phyloP scores from a whole-genome alignment of 2,797 vertebrate genomes.

The Enteromius viviparus region DNA sequence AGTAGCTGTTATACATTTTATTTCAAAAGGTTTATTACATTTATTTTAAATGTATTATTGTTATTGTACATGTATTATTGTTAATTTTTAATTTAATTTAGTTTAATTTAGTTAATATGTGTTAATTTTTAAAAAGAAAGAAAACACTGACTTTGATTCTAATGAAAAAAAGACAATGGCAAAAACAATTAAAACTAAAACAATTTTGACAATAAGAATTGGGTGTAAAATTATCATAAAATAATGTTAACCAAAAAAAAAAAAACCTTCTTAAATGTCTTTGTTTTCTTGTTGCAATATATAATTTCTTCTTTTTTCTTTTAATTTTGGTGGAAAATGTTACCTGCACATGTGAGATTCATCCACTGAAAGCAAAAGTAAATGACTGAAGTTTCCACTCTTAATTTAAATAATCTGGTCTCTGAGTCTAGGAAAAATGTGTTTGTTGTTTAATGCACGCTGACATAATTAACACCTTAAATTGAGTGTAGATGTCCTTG shows the following conservation, averaged over 20 bases:
- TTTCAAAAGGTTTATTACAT: too few relatives aligned
- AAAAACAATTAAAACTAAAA: not conserved
- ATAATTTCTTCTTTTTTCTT: not conserved
- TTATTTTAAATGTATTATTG: not conserved
- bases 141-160: not conserved
- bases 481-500: not conserved
- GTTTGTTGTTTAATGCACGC: not conserved
- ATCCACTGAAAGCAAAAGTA: not conserved
- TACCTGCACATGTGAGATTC: not conserved
- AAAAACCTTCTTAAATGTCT: not conserved
- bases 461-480: conserved; percentile 11
- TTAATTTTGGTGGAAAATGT: not conserved
- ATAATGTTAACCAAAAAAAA: not conserved
- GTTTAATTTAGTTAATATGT: too few relatives aligned
- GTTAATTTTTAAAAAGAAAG: not conserved
- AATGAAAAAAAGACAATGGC: not conserved
- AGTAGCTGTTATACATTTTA: too few relatives aligned
- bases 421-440: not conserved
- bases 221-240: not conserved
- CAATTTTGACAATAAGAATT: not conserved
- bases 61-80: not conserved
- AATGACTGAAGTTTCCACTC: not conserved
- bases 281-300: not conserved
- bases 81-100: too few relatives aligned
- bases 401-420: not conserved